Evolutionary conservation across 2,888 invertebrate genomes (phyloP).

Genomic region (Lydus trimaculatus): DNA sequence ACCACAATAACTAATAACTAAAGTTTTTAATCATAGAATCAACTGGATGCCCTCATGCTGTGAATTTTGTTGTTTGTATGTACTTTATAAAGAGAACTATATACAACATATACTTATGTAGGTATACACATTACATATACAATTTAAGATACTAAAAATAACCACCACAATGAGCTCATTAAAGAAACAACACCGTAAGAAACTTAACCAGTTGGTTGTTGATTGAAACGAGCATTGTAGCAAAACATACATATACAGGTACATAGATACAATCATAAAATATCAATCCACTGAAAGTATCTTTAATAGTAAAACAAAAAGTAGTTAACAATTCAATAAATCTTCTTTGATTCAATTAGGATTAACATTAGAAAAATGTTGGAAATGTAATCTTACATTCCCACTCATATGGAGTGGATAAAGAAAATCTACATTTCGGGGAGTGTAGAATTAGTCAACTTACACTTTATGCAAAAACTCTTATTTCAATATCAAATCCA

Average conservation of each 20-base stretch:
- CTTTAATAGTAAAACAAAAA: neutral
- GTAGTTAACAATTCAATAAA: neutral
- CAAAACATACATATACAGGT: neutral
- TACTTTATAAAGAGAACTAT: neutral
- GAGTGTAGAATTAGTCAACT: too few relatives aligned
- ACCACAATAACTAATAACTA: neutral
- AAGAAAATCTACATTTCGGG: too few relatives aligned
- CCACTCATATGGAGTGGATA: too few relatives aligned
- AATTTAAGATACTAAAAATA: slow-evolving; percentile 20
- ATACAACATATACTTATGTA: neutral
- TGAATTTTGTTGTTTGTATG: neutral
- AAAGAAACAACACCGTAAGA: slow-evolving; percentile 3
- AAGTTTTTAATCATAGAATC: neutral
- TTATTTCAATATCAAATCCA: too few relatives aligned
- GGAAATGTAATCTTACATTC: neutral
- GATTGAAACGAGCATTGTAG: neutral
- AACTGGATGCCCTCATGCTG: neutral
- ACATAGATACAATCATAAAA: neutral
- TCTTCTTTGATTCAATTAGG: neutral
- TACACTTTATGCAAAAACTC: too few relatives aligned
- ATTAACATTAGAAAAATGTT: neutral
- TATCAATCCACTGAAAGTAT: neutral
- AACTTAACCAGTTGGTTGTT: neutral
- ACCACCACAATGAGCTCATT: slow-evolving; percentile 16
- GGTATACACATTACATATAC: slow-evolving; percentile 22